Evolutionary conservation across 2,888 invertebrate genomes (phyloP), one percentile per base, ranked within the genome.

Genomic region (Caenorhabditis sulstoni): DNA sequence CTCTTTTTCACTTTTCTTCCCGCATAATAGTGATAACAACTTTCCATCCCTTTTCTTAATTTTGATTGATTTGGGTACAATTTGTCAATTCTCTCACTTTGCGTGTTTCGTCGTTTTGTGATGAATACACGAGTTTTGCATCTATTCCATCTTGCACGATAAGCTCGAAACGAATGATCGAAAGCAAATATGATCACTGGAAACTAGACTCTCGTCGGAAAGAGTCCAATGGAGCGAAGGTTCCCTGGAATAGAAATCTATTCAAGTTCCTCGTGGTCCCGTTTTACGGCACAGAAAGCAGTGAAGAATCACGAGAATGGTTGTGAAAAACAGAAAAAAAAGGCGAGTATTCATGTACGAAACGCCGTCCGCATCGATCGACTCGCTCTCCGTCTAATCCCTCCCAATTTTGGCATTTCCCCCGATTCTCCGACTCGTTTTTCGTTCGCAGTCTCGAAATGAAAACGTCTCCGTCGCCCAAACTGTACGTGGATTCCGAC

Each of bases 1-100:
- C 29, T n/a, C 29, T 29, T 7, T 7, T 45, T 35, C 35, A 44
- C 14, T 37, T 12, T 59, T 44, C 53, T 3, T 5, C 64, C 58
- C 58, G 67, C 67, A 67, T 67, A 67, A 67, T 67, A 23, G 29
- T 20, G 35, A 35, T 4, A 61, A 61, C 61, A 47, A 50, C 50
- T 22, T 41, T 52, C 52, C 44, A 14, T 47, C 20, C 66, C 22
- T 47, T 65, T 29, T 16, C 3, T 52, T 52, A 37, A 47, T 53
- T 55, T 35, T 22, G 22, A 37, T 53, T n/a, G 35, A 29, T 18
- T 55, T 65, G 65, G 65, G 65, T 65, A 65, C 65, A 65, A 65
- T 65, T 29, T 55, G 22, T 53, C 29, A 45, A 55, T 65, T 65
- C 41, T 65, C 55, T 29, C 29, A 7, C 44, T 20, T 53, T 53